Evolutionary conservation across 2,888 invertebrate genomes (phyloP).

Genomic region (Amiota minor): DNA sequence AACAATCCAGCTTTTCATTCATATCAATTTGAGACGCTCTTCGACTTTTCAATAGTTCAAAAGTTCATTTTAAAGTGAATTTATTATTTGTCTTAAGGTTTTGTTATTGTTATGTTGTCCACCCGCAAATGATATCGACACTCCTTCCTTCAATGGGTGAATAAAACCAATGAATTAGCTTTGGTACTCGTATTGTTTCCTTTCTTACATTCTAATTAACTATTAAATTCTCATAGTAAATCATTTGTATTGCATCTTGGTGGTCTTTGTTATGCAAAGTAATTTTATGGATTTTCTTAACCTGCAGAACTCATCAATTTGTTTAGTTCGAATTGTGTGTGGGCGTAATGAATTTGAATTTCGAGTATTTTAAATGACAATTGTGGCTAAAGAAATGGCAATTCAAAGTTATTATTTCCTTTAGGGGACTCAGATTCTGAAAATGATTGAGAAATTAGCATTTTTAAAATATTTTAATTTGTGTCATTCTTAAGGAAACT

Average conservation of each 20-base stretch:
- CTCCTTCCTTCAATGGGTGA: slow-evolving; percentile 3
- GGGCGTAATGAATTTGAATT: not conserved
- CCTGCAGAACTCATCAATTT: not conserved
- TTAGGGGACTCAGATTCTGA: too few relatives aligned
- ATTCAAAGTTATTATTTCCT: not conserved
- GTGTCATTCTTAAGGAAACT: too few relatives aligned
- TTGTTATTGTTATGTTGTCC: not conserved
- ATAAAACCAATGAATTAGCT: too few relatives aligned
- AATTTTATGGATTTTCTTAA: slow-evolving; percentile 9
- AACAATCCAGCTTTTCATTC: slow-evolving; percentile 38
- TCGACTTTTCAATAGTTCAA: not conserved
- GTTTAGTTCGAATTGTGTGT: not conserved
- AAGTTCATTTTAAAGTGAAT: slow-evolving; percentile 24
- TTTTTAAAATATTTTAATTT: too few relatives aligned
- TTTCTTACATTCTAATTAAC: slow-evolving; percentile 59
- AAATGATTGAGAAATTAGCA: too few relatives aligned
- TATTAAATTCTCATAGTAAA: slow-evolving; percentile 52
- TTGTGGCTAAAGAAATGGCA: not conserved
- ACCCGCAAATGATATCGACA: slow-evolving; percentile 7
- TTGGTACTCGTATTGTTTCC: not conserved
- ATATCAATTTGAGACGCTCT: not conserved
- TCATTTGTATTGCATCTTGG: slow-evolving; percentile 41
- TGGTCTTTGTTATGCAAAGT: slow-evolving; percentile 45
- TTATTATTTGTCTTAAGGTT: slow-evolving; percentile 23
- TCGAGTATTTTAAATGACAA: not conserved